Conservation (phyloP, 1,140 invertebrate species). For the Hypothenemus hampei region DNA sequence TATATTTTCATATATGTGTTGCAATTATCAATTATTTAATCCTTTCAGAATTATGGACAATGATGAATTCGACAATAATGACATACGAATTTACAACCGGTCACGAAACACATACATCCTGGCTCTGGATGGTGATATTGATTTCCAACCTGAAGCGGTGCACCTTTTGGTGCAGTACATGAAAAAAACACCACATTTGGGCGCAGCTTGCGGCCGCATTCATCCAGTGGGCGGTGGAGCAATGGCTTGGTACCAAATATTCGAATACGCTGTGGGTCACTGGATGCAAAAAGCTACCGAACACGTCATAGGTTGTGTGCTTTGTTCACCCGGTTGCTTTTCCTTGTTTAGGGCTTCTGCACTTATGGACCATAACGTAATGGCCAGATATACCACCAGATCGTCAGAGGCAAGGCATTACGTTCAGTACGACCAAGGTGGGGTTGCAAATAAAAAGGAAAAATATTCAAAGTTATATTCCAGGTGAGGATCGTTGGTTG, state of each 20-base stretch:
- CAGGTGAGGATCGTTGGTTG: slow-evolving; percentile 76
- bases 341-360: slow-evolving; percentile 82
- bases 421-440: slow-evolving; percentile 86
- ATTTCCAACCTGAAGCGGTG: slow-evolving; percentile 84
- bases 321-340: slow-evolving; percentile 90
- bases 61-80: slow-evolving; percentile 50
- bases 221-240: slow-evolving; percentile 83
- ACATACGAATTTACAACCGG: slow-evolving; percentile 62
- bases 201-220: slow-evolving; percentile 87
- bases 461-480: not conserved
- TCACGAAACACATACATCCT: slow-evolving; percentile 86
- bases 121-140: slow-evolving; percentile 91
- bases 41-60: slow-evolving; percentile 51
- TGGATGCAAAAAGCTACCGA: slow-evolving; percentile 96
- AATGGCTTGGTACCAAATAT: slow-evolving; percentile 92
- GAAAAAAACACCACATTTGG: slow-evolving; percentile 84
- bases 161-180: slow-evolving; percentile 82
- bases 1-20: not conserved
- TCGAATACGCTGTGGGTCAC: slow-evolving; percentile 91
- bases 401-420: slow-evolving; percentile 80
- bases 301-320: slow-evolving; percentile 83
- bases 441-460: not conserved
- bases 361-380: slow-evolving; percentile 88
- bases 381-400: slow-evolving; percentile 78
- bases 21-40: not conserved